These are phyloP conservation scores for Pseudocheirus occidentalis DNA, from an alignment of 2,797 vertebrate genomes.

Conservation along the genomic window DNA sequence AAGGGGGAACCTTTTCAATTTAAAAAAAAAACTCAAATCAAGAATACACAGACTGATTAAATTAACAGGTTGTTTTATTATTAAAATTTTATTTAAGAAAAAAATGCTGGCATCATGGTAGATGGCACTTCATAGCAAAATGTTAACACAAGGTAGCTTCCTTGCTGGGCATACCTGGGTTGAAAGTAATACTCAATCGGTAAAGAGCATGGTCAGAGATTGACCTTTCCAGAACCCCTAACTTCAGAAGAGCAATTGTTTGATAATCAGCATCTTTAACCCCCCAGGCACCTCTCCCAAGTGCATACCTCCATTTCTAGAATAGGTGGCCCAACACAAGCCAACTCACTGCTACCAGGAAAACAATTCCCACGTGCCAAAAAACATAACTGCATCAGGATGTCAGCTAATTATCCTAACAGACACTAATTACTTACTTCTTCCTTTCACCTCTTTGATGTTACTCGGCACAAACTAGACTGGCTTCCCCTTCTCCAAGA, in stretches of 20 bases:
- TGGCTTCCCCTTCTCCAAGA: neutral
- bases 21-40: constrained; percentile 17
- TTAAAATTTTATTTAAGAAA: neutral
- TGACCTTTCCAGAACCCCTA: neutral
- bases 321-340: neutral
- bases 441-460: neutral
- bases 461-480: neutral
- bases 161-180: neutral
- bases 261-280: neutral
- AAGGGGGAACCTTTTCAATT: neutral
- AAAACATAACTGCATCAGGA: neutral
- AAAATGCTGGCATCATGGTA: neutral
- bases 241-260: neutral
- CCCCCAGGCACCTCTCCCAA: neutral
- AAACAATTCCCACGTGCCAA: neutral
- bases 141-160: neutral
- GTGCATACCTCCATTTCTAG: neutral
- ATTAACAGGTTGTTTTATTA: constrained; percentile 14
- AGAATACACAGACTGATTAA: neutral
- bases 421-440: neutral
- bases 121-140: neutral
- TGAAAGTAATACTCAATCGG: neutral
- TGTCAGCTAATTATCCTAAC: neutral
- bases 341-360: neutral
- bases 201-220: neutral